A percentile compares a stretch with the other conserved stretches of the same genome.
Evolutionary conservation across 2,888 invertebrate genomes (phyloP).

Genomic region (Leptinotarsa juncta): DNA sequence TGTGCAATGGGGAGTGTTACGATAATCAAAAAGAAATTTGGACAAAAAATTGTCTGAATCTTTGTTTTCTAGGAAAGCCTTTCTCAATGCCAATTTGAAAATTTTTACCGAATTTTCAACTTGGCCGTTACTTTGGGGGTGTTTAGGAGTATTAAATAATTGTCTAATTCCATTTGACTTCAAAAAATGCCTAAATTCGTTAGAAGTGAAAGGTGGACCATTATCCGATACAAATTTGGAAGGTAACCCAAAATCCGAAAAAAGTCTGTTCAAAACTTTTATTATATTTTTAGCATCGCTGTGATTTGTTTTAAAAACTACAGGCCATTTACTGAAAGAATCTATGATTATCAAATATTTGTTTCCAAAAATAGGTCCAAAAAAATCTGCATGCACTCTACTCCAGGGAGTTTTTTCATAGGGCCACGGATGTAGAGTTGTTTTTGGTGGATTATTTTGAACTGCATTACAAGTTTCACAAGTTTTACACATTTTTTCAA

Average conservation of each 20-base stretch:
- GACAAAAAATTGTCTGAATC: too few species aligned
- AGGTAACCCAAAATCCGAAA: slow-evolving; percentile 49
- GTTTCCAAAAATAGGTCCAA: slow-evolving; percentile 44
- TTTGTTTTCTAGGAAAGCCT: too few species aligned
- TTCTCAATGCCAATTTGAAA: too few species aligned
- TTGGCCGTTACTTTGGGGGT: slow-evolving; percentile 41
- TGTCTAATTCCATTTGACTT: slow-evolving; percentile 34
- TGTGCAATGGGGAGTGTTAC: slow-evolving; percentile 32
- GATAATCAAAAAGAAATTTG: slow-evolving; percentile 25
- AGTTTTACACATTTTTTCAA: slow-evolving; percentile 18
- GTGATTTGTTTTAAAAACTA: slow-evolving; percentile 41
- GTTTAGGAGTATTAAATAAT: slow-evolving; percentile 27
- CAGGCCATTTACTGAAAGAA: slow-evolving; percentile 48
- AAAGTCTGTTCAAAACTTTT: slow-evolving; percentile 18
- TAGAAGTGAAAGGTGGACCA: slow-evolving; percentile 49
- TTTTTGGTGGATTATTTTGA: slow-evolving; percentile 30
- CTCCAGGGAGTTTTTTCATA: slow-evolving; percentile 22
- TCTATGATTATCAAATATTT: slow-evolving; percentile 49
- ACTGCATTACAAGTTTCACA: slow-evolving; percentile 32
- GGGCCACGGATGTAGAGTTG: slow-evolving; percentile 31
- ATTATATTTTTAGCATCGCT: slow-evolving; percentile 10
- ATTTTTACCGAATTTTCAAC: slow-evolving; percentile 32
- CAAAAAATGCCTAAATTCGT: slow-evolving; percentile 42
- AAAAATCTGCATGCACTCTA: slow-evolving; percentile 50
- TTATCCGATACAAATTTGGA: slow-evolving; percentile 51